These are phyloP conservation scores for Percopsis omiscomaycus DNA, from an alignment of 2,797 vertebrate species.

Conservation along the genomic window DNA sequence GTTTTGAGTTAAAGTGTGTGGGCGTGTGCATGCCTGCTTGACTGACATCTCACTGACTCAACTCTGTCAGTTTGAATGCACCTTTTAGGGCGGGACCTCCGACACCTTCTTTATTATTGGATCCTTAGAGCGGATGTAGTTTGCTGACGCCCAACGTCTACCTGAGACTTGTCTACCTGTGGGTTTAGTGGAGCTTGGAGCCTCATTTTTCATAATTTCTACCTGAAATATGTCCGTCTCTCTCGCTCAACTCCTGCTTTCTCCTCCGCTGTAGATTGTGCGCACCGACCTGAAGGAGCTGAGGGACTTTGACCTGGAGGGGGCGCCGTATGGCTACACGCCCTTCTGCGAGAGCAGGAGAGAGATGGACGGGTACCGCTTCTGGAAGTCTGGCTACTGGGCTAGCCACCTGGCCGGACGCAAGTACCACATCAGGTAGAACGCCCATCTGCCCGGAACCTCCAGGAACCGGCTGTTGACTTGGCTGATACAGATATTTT, in stretches of 20 bases:
- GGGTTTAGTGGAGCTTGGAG: too few relatives aligned
- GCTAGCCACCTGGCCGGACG: constrained; percentile 94
- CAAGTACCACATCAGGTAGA: constrained; percentile 97
- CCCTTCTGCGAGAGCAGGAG: constrained; percentile 95
- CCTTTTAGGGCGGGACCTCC: too few relatives aligned
- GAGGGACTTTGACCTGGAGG: constrained; percentile 92
- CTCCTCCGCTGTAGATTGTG: constrained; percentile 84
- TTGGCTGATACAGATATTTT: background rate
- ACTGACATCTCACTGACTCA: too few relatives aligned
- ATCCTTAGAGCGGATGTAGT: too few relatives aligned
- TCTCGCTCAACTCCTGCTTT: background rate
- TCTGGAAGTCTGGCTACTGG: constrained; percentile 99
- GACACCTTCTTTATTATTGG: too few relatives aligned
- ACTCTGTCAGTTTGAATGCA: too few relatives aligned
- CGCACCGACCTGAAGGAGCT: constrained; percentile 94
- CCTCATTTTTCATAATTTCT: too few relatives aligned
- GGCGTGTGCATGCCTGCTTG: too few relatives aligned
- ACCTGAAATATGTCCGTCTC: background rate
- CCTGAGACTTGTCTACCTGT: too few relatives aligned
- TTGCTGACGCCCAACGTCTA: too few relatives aligned
- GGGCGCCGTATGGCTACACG: constrained; percentile 96
- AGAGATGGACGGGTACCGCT: constrained; percentile 98
- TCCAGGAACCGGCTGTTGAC: background rate
- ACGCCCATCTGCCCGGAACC: background rate
- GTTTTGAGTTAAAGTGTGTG: background rate